Evolutionary conservation across 2,113 vertebrate genomes (phyloP), one percentile per base, ranked within the genome.

Genomic region (Propithecus coquereli): DNA sequence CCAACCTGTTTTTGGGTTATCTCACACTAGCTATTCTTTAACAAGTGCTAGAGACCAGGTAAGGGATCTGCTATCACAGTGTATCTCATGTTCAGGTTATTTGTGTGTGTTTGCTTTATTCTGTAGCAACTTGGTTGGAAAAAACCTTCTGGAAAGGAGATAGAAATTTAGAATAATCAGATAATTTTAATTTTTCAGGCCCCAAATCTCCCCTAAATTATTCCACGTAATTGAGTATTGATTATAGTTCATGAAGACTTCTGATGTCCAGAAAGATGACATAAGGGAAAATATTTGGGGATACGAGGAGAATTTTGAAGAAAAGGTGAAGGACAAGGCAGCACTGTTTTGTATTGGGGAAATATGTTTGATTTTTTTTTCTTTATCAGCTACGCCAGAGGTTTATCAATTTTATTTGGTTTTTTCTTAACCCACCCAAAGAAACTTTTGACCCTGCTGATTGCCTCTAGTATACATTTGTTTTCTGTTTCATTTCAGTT

Each of bases 151-250:
- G 94, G 52, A 47, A 68, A 92, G 23, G 45, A 93, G 74, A 70
- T 87, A 84, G n/a, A 90, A 87, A 76, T 92, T 80, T 68, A 70
- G 10, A 87, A 89, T 73, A 95, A 70, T 68, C n/a, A 66, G 87
- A 25, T 94, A 84, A 84, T 84, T 95, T 14, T 80, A 66, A 93
- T n/a, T 88, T 94, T 90, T 76, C 6, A 81, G 30, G 50, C 74
- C 27, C 13, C 43, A 82, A 32, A 50, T 59, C 11, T 91, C 10
- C 47, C 34, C 18, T 88, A 57, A 34, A 32, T 90, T 91, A 80
- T 59, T 97, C 40, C 25, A 65, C 40, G 14, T 94, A 86, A 68
- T 50, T 96, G 40, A 52, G 4, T 86, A 65, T 73, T 80, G 25
- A 27, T 65, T n/a, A 43, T 74, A 74, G 52, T 87, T 95, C 47